Base-by-base conservation (phyloP, 2,113 vertebrate species). In the Gnathonemus echidnorhynchus region DNA sequence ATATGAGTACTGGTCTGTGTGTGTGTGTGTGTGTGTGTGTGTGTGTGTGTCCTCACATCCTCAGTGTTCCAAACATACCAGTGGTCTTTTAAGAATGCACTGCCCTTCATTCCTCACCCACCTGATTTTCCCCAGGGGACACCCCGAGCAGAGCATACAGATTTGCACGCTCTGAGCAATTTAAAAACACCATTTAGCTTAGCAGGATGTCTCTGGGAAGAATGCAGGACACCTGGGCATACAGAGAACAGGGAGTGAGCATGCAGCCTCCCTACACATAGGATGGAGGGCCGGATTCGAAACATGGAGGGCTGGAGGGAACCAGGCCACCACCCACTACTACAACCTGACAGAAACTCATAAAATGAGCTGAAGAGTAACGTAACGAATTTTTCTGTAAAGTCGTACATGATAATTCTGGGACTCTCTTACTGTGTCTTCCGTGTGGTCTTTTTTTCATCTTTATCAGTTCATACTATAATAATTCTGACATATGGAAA, bases 401-500 rank as follows among this genome's bases (percentile, higher is more conserved):
- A 66, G 56, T 7, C 2, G 2, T 62, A 3, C 58, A 62, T 62
- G 58, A n/a, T 3, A 62, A 62, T 62, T n/a, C 66, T 74, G 27
- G 66, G 66, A 74, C 27, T 19, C 27, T 35, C 27, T 35, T 15
- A 35, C 66, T 31, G 39, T 84, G 42, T 42, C 31, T 21, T 83
- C 17, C 35, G 39, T 31, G 13, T 80, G 31, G 74, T 35, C 74
- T 80, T 31, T 31, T 31, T 31, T 35, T 77, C 70, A 46, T 70
- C 0, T 88, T 5, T 66, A 35, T 66, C 56, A 56, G 31, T 87
- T 42, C 66, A 74, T 87, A 27, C 84, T 85, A 80, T 11, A 90
- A 31, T 85, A 74, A 17, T 31, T 77, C 27, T 42, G 31, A 31
- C 92, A 89, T 89, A 52, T 84, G 45, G 49, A 58, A 62, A 87